Evolutionary conservation across 2,113 vertebrate species (phyloP), one percentile per base, ranked within the genome.

Genomic region (Varanus komodoensis): DNA sequence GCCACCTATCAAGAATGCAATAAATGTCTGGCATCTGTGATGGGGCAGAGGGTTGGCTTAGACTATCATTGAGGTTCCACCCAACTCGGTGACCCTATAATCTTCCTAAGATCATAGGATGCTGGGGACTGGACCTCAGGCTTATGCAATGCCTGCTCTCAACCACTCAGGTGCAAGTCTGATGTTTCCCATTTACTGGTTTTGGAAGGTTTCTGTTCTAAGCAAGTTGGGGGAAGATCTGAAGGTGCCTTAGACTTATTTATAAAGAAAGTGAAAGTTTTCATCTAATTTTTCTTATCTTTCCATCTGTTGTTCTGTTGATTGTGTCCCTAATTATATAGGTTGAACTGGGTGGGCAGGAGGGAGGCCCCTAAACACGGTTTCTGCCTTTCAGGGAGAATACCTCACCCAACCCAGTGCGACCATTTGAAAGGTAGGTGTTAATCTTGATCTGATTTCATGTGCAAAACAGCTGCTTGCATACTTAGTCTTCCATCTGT

Each of bases 401-500:
- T 88, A 92, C 89, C 77, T 0, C 83, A 69, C 88, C 95, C 92
- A 82, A 32, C 89, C n/a, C 73, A 71, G 87, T 93, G 68, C 0
- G 0, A 93, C 87, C 89, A 90, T 83, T 93, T 93, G 77, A 86
- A 94, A 96, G 80, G 90, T 91, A 92, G 92, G 92, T 94, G 94
- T 95, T 97, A 96, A 97, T 96, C 94, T 95, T 96, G 95, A 93
- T 96, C 96, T 97, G 94, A 97, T 95, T 97, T 95, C 93, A 93
- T 93, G 96, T 97, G 96, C 94, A 95, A 94, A 96, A 88, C 96
- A 98, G 97, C 96, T 97, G 98, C 95, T 97, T 97, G 97, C 95
- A 95, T 94, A 96, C 96, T 96, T 97, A 91, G 91, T 90, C 92
- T 88, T 92, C 94, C 92, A 94, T 97, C 95, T 96, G 96, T 92